Base-by-base conservation (phyloP, 1,140 invertebrate genomes). In the Pseudomyrmex concolor region DNA sequence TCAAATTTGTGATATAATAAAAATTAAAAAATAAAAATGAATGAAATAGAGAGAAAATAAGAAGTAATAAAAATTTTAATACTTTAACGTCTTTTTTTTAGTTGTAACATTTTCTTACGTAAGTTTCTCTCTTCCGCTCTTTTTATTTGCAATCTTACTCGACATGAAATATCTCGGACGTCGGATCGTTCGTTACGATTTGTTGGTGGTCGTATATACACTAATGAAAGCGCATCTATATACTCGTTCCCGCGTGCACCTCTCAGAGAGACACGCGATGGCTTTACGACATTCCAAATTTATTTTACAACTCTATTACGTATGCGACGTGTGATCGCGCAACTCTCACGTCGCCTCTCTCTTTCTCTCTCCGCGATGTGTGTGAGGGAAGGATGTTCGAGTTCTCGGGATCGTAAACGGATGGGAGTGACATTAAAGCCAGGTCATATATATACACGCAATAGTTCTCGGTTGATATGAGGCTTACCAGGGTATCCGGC, bases 401-500 rank as follows among this genome's bases (percentile, higher is more conserved):
- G 43, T 34, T 59, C 55, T 54, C 43, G 48, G 25, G 73, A 60
- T 77, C 72, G 59, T 85, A 80, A 89, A 86, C 70, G 85, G n/a
- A n/a, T n/a, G 3, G 43, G 55, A 64, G 82, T 80, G 64, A 60
- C 82, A 77, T 84, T 87, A 87, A 85, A 72, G 50, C 15, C 10
- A 71, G 59, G 59, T 76, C 54, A 66, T 54, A 76, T 83, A 50
- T 80, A 83, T 80, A 67, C 25, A 59, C 62, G 72, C 78, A 80
- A 91, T 91, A 89, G 87, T 90, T 86, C 60, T 78, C 43, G 19
- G 34, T 34, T 64, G 86, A 86, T 91, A 87, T 84, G 77, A 87
- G 86, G 80, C 86, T 90, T 85, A 84, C 67, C 50, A 34, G 60
- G 62, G 86, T 85, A 88, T 90, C 81, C 45, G 15, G 17, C 45